A percentile compares a stretch with the other conserved stretches of the same genome.
phyloP scores from a whole-genome alignment of 2,797 vertebrate genomes.

The Intellagama lesueurii region DNA sequence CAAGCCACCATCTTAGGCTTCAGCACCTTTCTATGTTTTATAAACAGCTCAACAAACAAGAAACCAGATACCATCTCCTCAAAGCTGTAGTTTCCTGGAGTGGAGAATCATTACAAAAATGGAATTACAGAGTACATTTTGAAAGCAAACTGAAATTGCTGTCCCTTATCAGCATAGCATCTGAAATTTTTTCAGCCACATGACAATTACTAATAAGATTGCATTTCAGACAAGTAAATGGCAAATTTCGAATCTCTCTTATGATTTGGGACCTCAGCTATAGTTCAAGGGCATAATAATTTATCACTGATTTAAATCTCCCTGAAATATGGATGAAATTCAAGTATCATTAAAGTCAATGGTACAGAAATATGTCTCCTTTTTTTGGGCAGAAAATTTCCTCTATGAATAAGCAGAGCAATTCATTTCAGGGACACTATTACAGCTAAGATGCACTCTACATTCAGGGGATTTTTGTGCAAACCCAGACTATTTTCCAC shows the following conservation, averaged over 20 bases:
- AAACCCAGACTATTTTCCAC: background rate
- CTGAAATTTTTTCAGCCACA: conserved; percentile 62
- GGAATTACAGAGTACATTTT: conserved; percentile 62
- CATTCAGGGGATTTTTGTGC: conserved; percentile 1
- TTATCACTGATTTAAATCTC: conserved; percentile 56
- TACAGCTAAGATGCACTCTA: conserved; percentile 28
- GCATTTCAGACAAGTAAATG: conserved; percentile 64
- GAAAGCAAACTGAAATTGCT: conserved; percentile 71
- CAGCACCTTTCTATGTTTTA: conserved; percentile 71
- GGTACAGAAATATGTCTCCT: conserved; percentile 49
- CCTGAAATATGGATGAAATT: conserved; percentile 45
- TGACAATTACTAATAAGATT: conserved; percentile 60
- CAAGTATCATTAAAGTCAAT: conserved; percentile 50
- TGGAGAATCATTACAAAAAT: conserved; percentile 65
- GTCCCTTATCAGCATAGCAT: conserved; percentile 64
- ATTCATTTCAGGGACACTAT: conserved; percentile 54
- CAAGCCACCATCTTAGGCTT: conserved; percentile 66
- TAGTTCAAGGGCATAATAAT: conserved; percentile 71
- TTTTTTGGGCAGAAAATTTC: conserved; percentile 32
- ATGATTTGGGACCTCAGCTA: conserved; percentile 56
- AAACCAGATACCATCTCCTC: conserved; percentile 61
- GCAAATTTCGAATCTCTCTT: conserved; percentile 66
- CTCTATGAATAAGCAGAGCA: conserved; percentile 31
- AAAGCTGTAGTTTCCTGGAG: conserved; percentile 67
- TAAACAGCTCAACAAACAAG: conserved; percentile 72